Evolutionary conservation across 2,797 vertebrate genomes (phyloP), one percentile per base, ranked within the genome.

Genomic region (Chelonia mydas): DNA sequence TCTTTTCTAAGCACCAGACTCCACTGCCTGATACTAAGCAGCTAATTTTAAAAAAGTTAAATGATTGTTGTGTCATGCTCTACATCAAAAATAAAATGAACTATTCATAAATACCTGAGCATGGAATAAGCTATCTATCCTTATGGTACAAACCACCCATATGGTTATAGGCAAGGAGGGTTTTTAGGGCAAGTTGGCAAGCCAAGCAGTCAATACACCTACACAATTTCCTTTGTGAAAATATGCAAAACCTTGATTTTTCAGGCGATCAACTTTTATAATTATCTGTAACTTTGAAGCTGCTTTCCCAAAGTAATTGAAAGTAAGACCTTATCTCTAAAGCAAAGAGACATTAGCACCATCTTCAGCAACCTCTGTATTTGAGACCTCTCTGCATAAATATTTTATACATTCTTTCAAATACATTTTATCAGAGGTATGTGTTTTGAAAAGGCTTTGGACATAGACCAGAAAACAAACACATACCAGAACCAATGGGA

Each of bases 341-440:
- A 77, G 27, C 45, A 76, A 74, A 28, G 33, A 23, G 49, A 11
- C 0, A 1, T 54, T 92, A 7, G 16, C 17, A 90, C 74, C n/a
- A 72, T 72, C n/a, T 37, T 72, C n/a, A 50, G 23, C 53, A 59
- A 7, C 28, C 2, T 90, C 23, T n/a, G 33, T n/a, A 11, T 84
- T 28, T 65, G 33, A 51, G 23, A n/a, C 7, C 77, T 16, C 3
- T 17, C 53, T 85, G 55, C 51, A 83, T 37, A 23, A 79, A 12
- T 37, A 80, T 85, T 83, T 74, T 1, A 15, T 41, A 28, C 3
- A 19, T 59, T 25, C n/a, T 68, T 54, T n/a, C 3, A 45, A 65
- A 79, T 83, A 2, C n/a, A 74, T 2, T 16, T 61, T 0, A 49
- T 27, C 0, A 28, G 45, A 47, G 12, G 25, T 1, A 1, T 55